phyloP scores from a whole-genome alignment of 2,113 vertebrate species.

The Clarias macrocephalus region DNA sequence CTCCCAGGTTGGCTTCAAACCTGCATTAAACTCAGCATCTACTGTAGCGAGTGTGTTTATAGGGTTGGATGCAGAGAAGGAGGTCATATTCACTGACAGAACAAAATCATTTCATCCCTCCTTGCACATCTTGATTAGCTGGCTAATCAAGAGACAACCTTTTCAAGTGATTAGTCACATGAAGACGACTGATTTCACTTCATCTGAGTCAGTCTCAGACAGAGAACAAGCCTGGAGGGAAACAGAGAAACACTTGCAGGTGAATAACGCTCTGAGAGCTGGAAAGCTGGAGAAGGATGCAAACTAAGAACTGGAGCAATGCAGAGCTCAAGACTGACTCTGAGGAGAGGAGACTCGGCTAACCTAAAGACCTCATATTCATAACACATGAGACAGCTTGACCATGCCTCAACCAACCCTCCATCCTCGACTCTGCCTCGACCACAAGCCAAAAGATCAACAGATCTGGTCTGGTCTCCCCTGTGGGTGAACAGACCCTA shows the following conservation, averaged over 20 bases:
- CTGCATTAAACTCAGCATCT: background rate
- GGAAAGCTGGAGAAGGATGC: background rate
- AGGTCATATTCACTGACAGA: background rate
- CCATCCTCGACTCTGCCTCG: background rate
- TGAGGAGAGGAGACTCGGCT: background rate
- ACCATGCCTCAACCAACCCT: background rate
- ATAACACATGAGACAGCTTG: background rate
- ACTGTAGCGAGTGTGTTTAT: background rate
- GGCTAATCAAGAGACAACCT: constrained; percentile 5
- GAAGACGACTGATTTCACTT: background rate
- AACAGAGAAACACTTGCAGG: constrained; percentile 8
- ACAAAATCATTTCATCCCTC: background rate
- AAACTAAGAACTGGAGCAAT: background rate
- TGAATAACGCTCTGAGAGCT: background rate
- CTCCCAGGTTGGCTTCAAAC: background rate
- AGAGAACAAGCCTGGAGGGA: constrained; percentile 28
- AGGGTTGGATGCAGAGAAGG: background rate
- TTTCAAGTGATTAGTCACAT: constrained; percentile 9
- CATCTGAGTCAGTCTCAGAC: constrained; percentile 25
- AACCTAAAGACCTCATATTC: constrained; percentile 18
- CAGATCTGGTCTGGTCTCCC: background rate
- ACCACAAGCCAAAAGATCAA: constrained; percentile 1
- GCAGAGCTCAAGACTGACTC: constrained; percentile 6
- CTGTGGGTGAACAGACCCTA: background rate
- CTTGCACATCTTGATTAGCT: constrained; percentile 1